A percentile compares a stretch with the other conserved stretches of the same genome.
Conservation (phyloP, 2,888 invertebrate genomes). For the Allacma fusca region DNA sequence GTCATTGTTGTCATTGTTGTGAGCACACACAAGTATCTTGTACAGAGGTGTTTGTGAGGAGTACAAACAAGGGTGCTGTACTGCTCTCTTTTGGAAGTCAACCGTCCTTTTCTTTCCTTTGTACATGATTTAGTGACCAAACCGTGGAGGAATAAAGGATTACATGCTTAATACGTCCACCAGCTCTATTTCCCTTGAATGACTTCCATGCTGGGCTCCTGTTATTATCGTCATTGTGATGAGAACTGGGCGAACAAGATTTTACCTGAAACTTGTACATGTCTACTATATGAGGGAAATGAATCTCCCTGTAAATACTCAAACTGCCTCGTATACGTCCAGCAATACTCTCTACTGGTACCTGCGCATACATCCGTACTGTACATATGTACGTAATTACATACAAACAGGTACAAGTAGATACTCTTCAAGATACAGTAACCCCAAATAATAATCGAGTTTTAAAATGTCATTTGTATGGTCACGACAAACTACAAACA, state of each 20-base stretch:
- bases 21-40: background rate
- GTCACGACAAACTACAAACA: background rate
- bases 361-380: too few species aligned
- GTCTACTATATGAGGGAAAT: too few species aligned
- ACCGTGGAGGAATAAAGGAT: slow-evolving; percentile 5
- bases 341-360: too few species aligned
- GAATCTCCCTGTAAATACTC: too few species aligned
- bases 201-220: slow-evolving; percentile 6
- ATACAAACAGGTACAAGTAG: too few species aligned
- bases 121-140: slow-evolving; percentile 2
- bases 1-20: slow-evolving; percentile 17
- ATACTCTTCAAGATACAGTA: background rate
- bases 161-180: background rate
- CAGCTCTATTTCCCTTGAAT: slow-evolving; percentile 11
- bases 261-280: slow-evolving; percentile 9
- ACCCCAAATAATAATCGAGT: background rate
- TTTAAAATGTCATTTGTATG: slow-evolving; percentile 11
- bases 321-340: too few species aligned
- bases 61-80: slow-evolving; percentile 5
- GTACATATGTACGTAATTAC: too few species aligned
- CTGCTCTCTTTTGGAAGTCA: slow-evolving; percentile 23
- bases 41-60: background rate
- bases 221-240: slow-evolving; percentile 12
- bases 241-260: background rate
- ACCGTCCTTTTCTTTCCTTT: slow-evolving; percentile 22